These are phyloP conservation scores for Zosterops lateralis DNA, from an alignment of 2,113 vertebrate species.

Conservation along the genomic window DNA sequence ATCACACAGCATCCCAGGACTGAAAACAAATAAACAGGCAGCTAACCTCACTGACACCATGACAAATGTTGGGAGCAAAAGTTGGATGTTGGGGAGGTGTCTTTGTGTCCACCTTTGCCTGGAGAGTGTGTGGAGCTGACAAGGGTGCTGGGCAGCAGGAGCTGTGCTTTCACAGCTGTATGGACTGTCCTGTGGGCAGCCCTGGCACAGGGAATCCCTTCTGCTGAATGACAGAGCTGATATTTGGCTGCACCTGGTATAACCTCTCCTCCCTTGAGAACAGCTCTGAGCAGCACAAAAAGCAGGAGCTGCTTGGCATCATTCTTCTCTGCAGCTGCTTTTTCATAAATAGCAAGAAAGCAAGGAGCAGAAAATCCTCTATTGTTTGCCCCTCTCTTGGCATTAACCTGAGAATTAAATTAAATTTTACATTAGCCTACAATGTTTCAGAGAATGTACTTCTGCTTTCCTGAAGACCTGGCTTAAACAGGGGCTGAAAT, in stretches of 20 bases:
- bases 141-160: not conserved
- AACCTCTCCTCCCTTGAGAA: not conserved
- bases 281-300: not conserved
- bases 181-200: not conserved
- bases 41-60: slow-evolving; percentile 15
- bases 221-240: not conserved
- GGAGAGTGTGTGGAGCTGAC: not conserved
- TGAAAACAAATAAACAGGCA: slow-evolving; percentile 45
- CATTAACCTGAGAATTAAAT: not conserved
- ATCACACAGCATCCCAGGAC: slow-evolving; percentile 6
- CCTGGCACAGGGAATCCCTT: not conserved
- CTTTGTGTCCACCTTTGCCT: not conserved
- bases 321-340: not conserved
- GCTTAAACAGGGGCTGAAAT: not conserved
- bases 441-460: not conserved
- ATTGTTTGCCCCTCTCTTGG: not conserved
- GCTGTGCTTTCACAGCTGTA: not conserved
- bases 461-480: not conserved
- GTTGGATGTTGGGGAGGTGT: not conserved
- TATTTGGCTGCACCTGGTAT: not conserved
- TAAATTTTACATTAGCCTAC: not conserved
- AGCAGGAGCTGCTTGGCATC: not conserved
- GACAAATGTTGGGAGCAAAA: slow-evolving; percentile 17
- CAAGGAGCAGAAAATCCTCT: not conserved
- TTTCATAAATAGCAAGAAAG: not conserved